Base-by-base conservation (phyloP, 2,888 invertebrate genomes). In the Pyrocoelia pectoralis region DNA sequence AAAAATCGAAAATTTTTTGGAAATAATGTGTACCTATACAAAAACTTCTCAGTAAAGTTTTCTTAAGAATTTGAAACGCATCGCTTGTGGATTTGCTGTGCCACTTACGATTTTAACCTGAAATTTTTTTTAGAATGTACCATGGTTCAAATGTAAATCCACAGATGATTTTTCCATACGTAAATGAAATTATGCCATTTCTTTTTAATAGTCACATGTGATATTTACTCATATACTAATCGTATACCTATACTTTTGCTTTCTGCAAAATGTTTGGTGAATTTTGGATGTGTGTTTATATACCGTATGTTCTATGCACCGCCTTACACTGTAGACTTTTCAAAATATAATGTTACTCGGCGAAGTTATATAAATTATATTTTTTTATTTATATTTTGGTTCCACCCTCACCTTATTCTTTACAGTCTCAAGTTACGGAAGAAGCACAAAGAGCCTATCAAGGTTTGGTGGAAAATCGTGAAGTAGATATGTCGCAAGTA, bases 391-490 rank as follows among this genome's bases (percentile, higher is more conserved):
- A 75, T 75, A 75, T 76, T 73, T 76, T 73, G 67, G 69, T 74
- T 76, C 74, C 70, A 69, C 72, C 66, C 51, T 28, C 38, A 74
- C 76, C 71, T 50, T 24, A 50, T 49, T 43, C 53, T 77, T 82
- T 84, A 61, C 84, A 95, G 94, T 88, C 90, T 19, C 90, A 91
- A 19, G 86, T 96, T 73, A 93, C 94, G 13, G 91, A 92, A 75
- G 95, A 96, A 80, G 93, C 95, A 49, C 95, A 94, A 77, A 89
- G 93, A 76, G 98, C 96, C 0, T 98, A 98, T 83, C 92, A 94
- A 76, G 91, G 93, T 73, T 84, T 98, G 54, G 95, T 98, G 56
- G 96, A 97, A 77, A 81, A 83, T 70, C 82, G 84, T 3, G 75
- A 74, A 62, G 74, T 72, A 14, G 80, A 80, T 66, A 74, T 79